Base-by-base conservation (phyloP, 2,113 vertebrate genomes). In the Gyps fulvus region DNA sequence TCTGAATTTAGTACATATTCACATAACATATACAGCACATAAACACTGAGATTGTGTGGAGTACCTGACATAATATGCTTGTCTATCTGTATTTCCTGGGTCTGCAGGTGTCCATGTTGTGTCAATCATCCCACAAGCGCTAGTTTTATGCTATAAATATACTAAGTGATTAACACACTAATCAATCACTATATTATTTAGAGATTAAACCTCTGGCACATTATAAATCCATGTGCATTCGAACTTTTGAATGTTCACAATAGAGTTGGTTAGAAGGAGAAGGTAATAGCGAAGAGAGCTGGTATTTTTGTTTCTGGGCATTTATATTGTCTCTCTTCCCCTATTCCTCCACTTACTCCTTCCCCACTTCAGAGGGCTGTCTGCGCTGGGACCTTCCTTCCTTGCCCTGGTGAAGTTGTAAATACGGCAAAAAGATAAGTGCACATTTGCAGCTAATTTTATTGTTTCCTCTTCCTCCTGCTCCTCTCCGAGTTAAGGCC, bases 401-500 rank as follows among this genome's bases (percentile, higher is more conserved):
- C 93, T 90, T 9, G 65, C 88, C 80, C 91, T 66, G 19, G 79
- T 82, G 94, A 98, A 98, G 95, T 97, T 98, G 97, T 97, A 97
- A 97, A 98, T 97, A 97, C 79, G 93, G 94, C 95, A 83, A 96
- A 91, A 94, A 65, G 91, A 95, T 52, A 76, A 31, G 89, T 76
- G 95, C 89, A 91, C 95, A 43, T 89, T 89, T 49, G 96, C 93
- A 45, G 78, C 49, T 79, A 94, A 94, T 93, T 97, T 94, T 94
- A 98, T 98, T 98, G 97, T 98, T 97, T 98, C 94, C 96, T 97
- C 94, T 95, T 97, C 96, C 98, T 97, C 71, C 70, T 71, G 93
- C 88, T 95, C 79, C 83, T 78, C 96, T 96, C 95, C 85, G 83
- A 87, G 95, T 83, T 94, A 94, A 98, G 98, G 98, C 98, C 98